phyloP scores from a whole-genome alignment of 2,888 invertebrate species.

The Cantharis nigra region DNA sequence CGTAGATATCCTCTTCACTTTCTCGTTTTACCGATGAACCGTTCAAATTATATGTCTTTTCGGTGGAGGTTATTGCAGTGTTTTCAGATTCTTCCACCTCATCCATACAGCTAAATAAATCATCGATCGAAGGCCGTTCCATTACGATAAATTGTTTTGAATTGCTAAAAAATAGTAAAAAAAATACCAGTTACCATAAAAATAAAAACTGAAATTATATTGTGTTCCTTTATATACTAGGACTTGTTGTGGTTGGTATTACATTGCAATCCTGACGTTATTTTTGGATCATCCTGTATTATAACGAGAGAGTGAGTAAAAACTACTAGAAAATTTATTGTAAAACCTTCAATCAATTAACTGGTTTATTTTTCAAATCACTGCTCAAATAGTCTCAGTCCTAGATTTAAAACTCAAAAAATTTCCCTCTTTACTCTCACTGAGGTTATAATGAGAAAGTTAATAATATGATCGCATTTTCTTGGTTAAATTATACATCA shows the following conservation, averaged over 20 bases:
- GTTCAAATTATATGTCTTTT: constrained; percentile 23
- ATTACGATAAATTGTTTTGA: not conserved
- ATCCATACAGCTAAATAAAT: constrained; percentile 54
- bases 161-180: not conserved
- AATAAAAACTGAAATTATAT: not conserved
- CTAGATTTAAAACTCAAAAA: too few species aligned
- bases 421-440: too few species aligned
- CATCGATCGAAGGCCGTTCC: constrained; percentile 48
- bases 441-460: too few species aligned
- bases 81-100: constrained; percentile 36
- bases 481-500: too few species aligned
- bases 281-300: too few species aligned
- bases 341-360: too few species aligned
- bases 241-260: not conserved
- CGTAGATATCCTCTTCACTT: constrained; percentile 37
- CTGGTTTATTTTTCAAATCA: too few species aligned
- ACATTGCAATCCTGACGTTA: too few species aligned
- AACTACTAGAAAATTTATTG: too few species aligned
- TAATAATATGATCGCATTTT: too few species aligned
- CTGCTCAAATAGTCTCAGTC: too few species aligned
- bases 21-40: constrained; percentile 40
- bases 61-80: not conserved
- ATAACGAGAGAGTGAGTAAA: too few species aligned
- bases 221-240: not conserved
- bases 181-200: not conserved